These are phyloP conservation scores for Penaeus japonicus DNA, from an alignment of 1,140 invertebrate species.

Conservation along the genomic window DNA sequence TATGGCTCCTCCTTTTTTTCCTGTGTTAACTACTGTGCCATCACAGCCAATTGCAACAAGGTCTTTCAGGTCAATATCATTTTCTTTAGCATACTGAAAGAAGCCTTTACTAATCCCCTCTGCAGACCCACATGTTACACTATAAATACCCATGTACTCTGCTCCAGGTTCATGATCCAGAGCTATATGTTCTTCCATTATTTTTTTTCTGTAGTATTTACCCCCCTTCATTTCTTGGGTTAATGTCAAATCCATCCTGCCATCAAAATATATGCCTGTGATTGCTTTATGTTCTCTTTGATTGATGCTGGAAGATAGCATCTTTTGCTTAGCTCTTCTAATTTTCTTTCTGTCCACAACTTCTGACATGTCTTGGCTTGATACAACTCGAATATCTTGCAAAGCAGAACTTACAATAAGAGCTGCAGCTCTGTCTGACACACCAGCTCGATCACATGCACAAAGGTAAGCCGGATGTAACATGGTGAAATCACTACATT, in stretches of 20 bases:
- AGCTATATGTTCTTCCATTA: slow-evolving; percentile 22
- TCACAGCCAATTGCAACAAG: slow-evolving; percentile 24
- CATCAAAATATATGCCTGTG: slow-evolving; percentile 24
- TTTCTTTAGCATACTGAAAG: not conserved
- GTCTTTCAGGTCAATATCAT: not conserved
- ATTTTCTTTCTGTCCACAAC: slow-evolving; percentile 3
- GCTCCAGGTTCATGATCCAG: slow-evolving; percentile 23
- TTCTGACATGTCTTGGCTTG: too few relatives aligned
- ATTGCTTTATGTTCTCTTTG: not conserved
- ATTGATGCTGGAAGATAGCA: not conserved
- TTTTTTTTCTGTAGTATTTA: slow-evolving; percentile 19
- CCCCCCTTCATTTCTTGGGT: not conserved
- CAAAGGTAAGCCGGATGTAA: too few relatives aligned
- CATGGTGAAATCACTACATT: too few relatives aligned
- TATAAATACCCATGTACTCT: slow-evolving; percentile 14
- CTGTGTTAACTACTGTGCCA: slow-evolving; percentile 36
- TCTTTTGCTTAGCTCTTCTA: not conserved
- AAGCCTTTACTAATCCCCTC: not conserved
- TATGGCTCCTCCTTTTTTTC: slow-evolving; percentile 37
- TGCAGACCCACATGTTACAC: not conserved
- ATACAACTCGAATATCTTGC: not conserved
- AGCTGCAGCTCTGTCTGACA: not conserved
- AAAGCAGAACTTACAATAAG: not conserved
- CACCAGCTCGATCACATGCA: not conserved
- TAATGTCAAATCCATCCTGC: slow-evolving; percentile 20